Evolutionary conservation across 1,140 invertebrate species (phyloP).

Genomic region (Samia ricini): DNA sequence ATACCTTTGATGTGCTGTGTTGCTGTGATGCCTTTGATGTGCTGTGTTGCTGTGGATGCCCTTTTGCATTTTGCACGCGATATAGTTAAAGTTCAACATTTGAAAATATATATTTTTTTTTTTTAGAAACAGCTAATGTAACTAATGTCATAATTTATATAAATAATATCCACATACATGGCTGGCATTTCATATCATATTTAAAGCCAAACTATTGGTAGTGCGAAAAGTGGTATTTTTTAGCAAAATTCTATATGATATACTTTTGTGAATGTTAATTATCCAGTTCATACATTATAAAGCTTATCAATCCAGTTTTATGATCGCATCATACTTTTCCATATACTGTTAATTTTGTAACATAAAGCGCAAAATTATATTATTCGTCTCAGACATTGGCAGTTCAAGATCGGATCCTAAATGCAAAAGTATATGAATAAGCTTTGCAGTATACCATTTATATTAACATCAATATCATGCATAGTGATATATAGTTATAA

Average conservation of each 20-base stretch:
- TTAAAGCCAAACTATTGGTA: not conserved
- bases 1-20: too few relatives aligned
- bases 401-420: not conserved
- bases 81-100: too few relatives aligned
- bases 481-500: not conserved
- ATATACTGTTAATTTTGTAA: not conserved
- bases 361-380: not conserved
- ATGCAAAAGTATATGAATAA: not conserved
- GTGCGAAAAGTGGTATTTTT: not conserved
- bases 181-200: too few relatives aligned
- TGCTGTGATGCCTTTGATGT: too few relatives aligned
- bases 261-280: not conserved
- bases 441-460: not conserved
- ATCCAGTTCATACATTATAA: not conserved
- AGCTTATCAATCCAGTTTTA: not conserved
- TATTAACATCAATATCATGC: not conserved
- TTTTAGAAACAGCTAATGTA: too few relatives aligned
- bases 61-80: too few relatives aligned
- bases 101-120: too few relatives aligned
- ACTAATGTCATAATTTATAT: too few relatives aligned
- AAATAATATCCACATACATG: too few relatives aligned
- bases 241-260: not conserved
- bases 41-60: too few relatives aligned
- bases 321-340: not conserved
- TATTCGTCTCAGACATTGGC: not conserved